Conservation (phyloP, 2,113 vertebrate genomes). For the Hypocryptadius cinnamomeus region DNA sequence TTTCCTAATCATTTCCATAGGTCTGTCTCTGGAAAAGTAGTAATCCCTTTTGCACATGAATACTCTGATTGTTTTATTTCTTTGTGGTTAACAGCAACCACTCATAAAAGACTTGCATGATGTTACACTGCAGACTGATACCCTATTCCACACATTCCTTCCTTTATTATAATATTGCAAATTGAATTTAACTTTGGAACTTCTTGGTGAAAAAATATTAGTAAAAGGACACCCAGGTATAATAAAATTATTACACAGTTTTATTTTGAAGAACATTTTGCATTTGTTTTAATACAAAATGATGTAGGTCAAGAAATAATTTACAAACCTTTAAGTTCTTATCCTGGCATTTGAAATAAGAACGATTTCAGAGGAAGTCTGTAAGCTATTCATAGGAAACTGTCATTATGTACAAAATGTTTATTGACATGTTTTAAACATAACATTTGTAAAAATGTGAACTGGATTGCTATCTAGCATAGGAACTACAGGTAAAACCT, state of each 20-base stretch:
- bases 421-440: conserved; percentile 67
- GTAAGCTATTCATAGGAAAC: conserved; percentile 75
- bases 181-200: not conserved
- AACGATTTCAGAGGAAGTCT: conserved; percentile 75
- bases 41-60: not conserved
- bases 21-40: not conserved
- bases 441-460: conserved; percentile 70
- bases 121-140: not conserved
- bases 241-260: conserved; percentile 72
- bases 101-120: not conserved
- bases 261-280: conserved; percentile 75
- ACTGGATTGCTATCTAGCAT: conserved; percentile 65
- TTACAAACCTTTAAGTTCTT: conserved; percentile 75
- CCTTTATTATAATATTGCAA: not conserved
- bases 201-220: not conserved
- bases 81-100: not conserved
- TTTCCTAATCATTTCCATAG: not conserved
- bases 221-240: conserved; percentile 33
- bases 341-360: conserved; percentile 75
- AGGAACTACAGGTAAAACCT: conserved; percentile 68
- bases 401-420: conserved; percentile 72
- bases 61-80: not conserved
- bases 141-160: not conserved
- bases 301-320: conserved; percentile 75
- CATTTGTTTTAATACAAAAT: conserved; percentile 78